A percentile compares a stretch with the other conserved stretches of the same genome.
Evolutionary conservation across 1,140 invertebrate genomes (phyloP).

Genomic region (Drosophila busckii): DNA sequence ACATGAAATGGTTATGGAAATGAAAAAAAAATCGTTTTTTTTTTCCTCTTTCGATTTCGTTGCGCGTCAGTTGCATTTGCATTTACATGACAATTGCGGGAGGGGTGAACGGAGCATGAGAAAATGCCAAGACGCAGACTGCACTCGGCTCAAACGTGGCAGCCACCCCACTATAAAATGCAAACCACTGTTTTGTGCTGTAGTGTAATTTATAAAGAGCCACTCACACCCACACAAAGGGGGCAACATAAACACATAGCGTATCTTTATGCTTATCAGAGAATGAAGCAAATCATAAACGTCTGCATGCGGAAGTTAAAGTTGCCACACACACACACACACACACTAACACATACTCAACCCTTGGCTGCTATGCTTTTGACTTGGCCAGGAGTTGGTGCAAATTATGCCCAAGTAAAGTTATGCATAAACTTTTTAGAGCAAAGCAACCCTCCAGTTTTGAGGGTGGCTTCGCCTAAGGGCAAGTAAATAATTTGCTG

Average conservation of each 20-base stretch:
- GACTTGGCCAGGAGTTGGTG: slow-evolving; percentile 3
- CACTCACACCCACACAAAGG: slow-evolving; percentile 8
- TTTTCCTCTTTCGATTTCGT: too few relatives aligned
- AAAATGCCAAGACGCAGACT: slow-evolving; percentile 32
- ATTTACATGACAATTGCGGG: slow-evolving; percentile 68
- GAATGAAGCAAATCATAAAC: slow-evolving; percentile 64
- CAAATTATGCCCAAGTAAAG: slow-evolving; percentile 41
- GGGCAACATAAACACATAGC: slow-evolving; percentile 33
- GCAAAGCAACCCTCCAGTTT: slow-evolving; percentile 27
- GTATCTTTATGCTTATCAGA: slow-evolving; percentile 52
- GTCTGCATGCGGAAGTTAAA: slow-evolving; percentile 59
- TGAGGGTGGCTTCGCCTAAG: slow-evolving; percentile 41
- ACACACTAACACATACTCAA: slow-evolving; percentile 2
- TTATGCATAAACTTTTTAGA: slow-evolving; percentile 47
- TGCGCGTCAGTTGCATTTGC: slow-evolving; percentile 58
- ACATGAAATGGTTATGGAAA: slow-evolving; percentile 52
- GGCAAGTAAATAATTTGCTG: slow-evolving; percentile 67
- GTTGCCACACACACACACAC: too few relatives aligned
- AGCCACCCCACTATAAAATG: slow-evolving; percentile 47
- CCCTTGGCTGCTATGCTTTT: neutral
- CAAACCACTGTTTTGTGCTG: slow-evolving; percentile 10
- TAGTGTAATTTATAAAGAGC: slow-evolving; percentile 47
- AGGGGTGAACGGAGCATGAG: slow-evolving; percentile 26
- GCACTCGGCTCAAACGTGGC: neutral
- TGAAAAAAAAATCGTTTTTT: too few relatives aligned